Evolutionary conservation across 2,797 vertebrate genomes (phyloP).

Genomic region (Ctenosaura bakeri): DNA sequence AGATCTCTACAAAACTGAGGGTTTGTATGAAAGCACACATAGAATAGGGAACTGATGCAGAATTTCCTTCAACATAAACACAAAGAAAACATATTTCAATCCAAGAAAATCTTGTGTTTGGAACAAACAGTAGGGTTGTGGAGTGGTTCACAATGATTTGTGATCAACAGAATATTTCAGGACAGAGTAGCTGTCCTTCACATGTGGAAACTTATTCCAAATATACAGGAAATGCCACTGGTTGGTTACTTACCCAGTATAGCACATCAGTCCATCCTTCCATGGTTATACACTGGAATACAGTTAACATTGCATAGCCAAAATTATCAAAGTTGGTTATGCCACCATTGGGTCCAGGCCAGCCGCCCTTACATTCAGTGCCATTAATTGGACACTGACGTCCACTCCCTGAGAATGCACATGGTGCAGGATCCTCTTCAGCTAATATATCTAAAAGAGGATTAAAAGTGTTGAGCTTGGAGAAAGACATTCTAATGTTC

Average conservation of each 20-base stretch:
- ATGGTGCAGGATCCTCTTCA: constrained; percentile 96
- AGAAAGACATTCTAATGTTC: neutral
- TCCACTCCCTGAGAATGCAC: constrained; percentile 96
- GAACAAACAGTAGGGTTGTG: constrained; percentile 31
- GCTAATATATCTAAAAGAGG: constrained; percentile 84
- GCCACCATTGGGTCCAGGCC: constrained; percentile 96
- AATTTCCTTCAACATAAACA: constrained; percentile 48
- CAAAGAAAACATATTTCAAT: constrained; percentile 58
- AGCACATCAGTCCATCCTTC: constrained; percentile 99
- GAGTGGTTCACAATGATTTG: constrained; percentile 38
- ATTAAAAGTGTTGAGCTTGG: neutral
- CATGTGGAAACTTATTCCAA: constrained; percentile 18
- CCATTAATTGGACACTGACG: constrained; percentile 93
- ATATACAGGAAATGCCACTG: neutral
- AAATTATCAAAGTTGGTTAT: constrained; percentile 99
- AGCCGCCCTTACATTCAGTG: constrained; percentile 94
- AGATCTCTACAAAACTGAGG: constrained; percentile 41
- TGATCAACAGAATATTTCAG: neutral
- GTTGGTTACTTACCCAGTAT: constrained; percentile 93
- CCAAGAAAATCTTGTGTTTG: constrained; percentile 38
- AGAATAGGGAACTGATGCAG: constrained; percentile 41
- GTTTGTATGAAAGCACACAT: neutral
- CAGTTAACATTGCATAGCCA: constrained; percentile 98
- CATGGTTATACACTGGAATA: constrained; percentile 99
- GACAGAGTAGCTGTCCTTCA: neutral